These are phyloP conservation scores for Neoaliturus tenellus DNA, from an alignment of 2,888 invertebrate genomes.

Conservation along the genomic window DNA sequence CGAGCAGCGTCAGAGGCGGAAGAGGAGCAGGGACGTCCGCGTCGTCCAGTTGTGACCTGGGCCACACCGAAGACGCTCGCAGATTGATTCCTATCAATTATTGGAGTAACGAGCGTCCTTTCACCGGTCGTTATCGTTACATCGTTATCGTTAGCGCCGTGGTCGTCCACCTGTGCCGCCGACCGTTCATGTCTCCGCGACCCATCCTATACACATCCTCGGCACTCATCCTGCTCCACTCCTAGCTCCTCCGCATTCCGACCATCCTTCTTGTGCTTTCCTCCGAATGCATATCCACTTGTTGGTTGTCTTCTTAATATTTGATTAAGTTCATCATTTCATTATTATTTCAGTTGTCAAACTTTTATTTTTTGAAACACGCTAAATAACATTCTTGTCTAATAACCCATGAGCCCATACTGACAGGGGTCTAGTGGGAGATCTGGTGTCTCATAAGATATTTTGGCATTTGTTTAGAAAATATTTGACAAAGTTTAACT, in stretches of 20 bases:
- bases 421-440: too few relatives aligned
- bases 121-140: slow-evolving; percentile 27
- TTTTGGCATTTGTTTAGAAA: too few relatives aligned
- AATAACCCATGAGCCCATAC: too few relatives aligned
- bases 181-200: not conserved
- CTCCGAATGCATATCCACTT: too few relatives aligned
- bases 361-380: too few relatives aligned
- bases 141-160: slow-evolving; percentile 7
- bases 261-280: too few relatives aligned
- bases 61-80: not conserved
- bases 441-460: too few relatives aligned
- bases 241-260: not conserved
- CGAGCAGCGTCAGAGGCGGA: not conserved
- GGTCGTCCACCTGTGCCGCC: not conserved
- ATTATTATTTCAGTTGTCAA: too few relatives aligned
- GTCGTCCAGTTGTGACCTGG: not conserved
- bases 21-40: not conserved
- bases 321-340: too few relatives aligned
- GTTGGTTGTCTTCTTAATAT: too few relatives aligned
- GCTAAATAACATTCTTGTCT: too few relatives aligned
- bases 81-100: slow-evolving; percentile 21
- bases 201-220: not conserved
- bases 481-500: too few relatives aligned
- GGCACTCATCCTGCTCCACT: not conserved
- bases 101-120: slow-evolving; percentile 28